Evolutionary conservation across 2,113 vertebrate genomes (phyloP).

Genomic region (Junco hyemalis): DNA sequence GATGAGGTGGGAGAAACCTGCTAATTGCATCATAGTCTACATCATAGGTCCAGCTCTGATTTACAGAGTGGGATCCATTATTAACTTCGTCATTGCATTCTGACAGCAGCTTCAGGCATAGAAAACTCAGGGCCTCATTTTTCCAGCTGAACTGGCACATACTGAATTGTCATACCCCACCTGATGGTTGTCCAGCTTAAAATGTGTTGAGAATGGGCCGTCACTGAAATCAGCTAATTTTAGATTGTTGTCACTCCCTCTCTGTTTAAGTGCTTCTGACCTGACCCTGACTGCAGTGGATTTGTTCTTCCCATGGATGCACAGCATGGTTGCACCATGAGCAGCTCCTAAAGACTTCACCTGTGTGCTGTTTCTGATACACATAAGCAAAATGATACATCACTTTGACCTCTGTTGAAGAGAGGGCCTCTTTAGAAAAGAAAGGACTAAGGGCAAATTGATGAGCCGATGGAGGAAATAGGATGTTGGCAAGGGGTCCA

Average conservation of each 20-base stretch:
- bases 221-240: not conserved
- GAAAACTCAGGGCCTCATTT: not conserved
- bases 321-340: not conserved
- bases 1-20: not conserved
- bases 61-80: not conserved
- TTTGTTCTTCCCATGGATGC: not conserved
- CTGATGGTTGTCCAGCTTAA: not conserved
- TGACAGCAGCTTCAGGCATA: not conserved
- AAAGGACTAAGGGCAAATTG: not conserved
- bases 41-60: not conserved
- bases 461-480: not conserved
- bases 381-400: not conserved
- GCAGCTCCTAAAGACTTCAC: not conserved
- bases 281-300: not conserved
- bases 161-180: not conserved
- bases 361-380: not conserved
- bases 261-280: not conserved
- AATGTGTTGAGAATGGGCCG: not conserved
- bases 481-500: not conserved
- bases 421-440: not conserved
- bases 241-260: not conserved
- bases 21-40: not conserved
- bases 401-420: not conserved
- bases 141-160: not conserved
- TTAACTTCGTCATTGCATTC: not conserved